Percentiles rank a stretch among this genome's conserved stretches.
Evolutionary conservation across 2,888 invertebrate genomes (phyloP).

Genomic region (Acleris literana): DNA sequence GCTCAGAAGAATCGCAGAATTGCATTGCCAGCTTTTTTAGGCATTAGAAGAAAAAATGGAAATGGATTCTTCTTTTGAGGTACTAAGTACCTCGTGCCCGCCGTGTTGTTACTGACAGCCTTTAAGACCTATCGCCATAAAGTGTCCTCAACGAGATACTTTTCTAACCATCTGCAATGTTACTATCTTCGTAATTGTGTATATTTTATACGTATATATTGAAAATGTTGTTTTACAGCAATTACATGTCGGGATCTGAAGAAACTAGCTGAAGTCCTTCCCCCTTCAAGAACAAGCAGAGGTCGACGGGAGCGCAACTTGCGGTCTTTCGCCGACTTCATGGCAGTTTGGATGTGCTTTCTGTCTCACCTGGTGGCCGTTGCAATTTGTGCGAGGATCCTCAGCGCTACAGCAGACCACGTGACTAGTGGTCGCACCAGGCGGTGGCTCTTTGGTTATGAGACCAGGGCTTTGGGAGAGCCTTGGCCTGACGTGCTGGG

Average conservation of each 20-base stretch:
- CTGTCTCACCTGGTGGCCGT: constrained; percentile 84
- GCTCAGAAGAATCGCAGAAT: too few relatives aligned
- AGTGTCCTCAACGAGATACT: too few relatives aligned
- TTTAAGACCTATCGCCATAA: neutral
- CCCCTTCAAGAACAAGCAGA: constrained; percentile 66
- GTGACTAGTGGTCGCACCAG: constrained; percentile 84
- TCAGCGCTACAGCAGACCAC: constrained; percentile 85
- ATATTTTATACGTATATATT: neutral
- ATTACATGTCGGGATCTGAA: constrained; percentile 71
- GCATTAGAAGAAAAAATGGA: too few relatives aligned
- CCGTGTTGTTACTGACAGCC: neutral
- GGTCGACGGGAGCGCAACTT: constrained; percentile 75
- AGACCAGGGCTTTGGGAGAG: constrained; percentile 83
- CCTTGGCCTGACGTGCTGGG: constrained; percentile 86
- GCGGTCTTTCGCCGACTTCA: constrained; percentile 81
- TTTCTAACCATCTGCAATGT: too few relatives aligned
- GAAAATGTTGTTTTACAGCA: constrained; percentile 54
- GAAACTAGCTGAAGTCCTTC: constrained; percentile 68
- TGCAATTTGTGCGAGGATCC: constrained; percentile 84
- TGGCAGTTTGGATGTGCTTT: constrained; percentile 84
- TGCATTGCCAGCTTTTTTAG: too few relatives aligned
- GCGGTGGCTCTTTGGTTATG: constrained; percentile 84
- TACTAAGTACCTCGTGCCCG: too few relatives aligned
- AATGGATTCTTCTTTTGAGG: too few relatives aligned
- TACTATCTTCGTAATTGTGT: too few relatives aligned